These are phyloP conservation scores for Mirounga angustirostris DNA, from an alignment of 2,113 vertebrate genomes.

Conservation along the genomic window DNA sequence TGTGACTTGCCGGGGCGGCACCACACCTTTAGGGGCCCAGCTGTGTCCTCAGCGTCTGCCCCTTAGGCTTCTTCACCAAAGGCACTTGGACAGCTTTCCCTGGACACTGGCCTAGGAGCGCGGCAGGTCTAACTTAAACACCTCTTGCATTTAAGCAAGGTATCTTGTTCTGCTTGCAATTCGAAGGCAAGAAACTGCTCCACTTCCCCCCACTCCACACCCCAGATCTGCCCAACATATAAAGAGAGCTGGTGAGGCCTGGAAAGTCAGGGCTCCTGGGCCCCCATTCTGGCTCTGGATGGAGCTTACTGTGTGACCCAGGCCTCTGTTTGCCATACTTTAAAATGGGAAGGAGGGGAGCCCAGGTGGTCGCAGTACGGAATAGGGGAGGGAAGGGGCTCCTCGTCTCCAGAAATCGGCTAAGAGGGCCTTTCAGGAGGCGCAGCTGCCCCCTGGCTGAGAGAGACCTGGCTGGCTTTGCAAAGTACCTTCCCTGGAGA, in stretches of 20 bases:
- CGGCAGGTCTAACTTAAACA: background rate
- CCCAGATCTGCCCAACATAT: background rate
- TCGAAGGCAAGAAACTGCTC: background rate
- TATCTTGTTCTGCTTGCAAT: background rate
- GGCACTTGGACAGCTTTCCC: background rate
- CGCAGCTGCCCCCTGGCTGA: background rate
- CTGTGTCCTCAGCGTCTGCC: background rate
- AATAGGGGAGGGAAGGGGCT: background rate
- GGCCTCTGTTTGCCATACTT: background rate
- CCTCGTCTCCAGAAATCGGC: background rate
- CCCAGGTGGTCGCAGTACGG: background rate
- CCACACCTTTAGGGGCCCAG: background rate
- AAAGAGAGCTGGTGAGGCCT: background rate
- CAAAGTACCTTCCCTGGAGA: background rate
- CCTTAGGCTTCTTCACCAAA: background rate
- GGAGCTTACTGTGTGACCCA: background rate
- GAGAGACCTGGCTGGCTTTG: background rate
- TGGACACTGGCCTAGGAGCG: background rate
- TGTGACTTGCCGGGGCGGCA: background rate
- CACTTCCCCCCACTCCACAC: rapidly evolving
- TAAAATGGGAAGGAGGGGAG: background rate
- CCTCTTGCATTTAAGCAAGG: background rate
- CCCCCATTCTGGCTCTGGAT: background rate
- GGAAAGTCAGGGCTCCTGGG: background rate
- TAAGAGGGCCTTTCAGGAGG: background rate